Conservation (phyloP, 2,888 invertebrate genomes). For the Aphrophora alni region DNA sequence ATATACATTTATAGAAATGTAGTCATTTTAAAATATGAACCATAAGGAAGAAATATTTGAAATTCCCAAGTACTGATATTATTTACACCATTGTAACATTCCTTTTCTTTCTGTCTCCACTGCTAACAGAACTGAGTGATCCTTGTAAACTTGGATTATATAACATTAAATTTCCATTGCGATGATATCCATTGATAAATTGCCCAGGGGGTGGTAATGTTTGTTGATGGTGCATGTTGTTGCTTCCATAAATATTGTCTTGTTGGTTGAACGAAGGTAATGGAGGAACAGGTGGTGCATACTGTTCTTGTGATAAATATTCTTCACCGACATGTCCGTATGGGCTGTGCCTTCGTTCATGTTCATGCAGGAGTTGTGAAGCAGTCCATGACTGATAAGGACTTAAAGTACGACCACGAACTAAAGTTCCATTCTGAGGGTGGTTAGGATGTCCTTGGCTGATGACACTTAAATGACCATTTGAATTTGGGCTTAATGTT, state of each 20-base stretch:
- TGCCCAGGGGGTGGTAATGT: conserved; percentile 49
- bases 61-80: neutral
- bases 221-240: conserved; percentile 41
- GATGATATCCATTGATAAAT: conserved; percentile 52
- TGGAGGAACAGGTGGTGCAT: conserved; percentile 63
- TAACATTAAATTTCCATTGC: conserved; percentile 56
- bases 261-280: conserved; percentile 59
- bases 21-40: neutral
- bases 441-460: conserved; percentile 51
- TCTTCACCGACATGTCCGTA: conserved; percentile 51
- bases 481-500: conserved; percentile 33
- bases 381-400: conserved; percentile 68
- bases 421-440: conserved; percentile 55
- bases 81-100: conserved; percentile 67
- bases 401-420: conserved; percentile 59
- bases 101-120: conserved; percentile 62
- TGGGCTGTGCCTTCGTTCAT: conserved; percentile 64
- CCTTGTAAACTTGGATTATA: conserved; percentile 64
- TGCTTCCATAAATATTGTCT: conserved; percentile 58
- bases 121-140: conserved; percentile 64
- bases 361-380: conserved; percentile 65
- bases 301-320: conserved; percentile 45
- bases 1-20: too few relatives aligned
- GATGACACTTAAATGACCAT: conserved; percentile 49
- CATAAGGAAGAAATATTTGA: neutral